Percentiles rank a stretch among this genome's conserved stretches.
Evolutionary conservation across 2,888 invertebrate genomes (phyloP).

Genomic region (Mylabris sibirica): DNA sequence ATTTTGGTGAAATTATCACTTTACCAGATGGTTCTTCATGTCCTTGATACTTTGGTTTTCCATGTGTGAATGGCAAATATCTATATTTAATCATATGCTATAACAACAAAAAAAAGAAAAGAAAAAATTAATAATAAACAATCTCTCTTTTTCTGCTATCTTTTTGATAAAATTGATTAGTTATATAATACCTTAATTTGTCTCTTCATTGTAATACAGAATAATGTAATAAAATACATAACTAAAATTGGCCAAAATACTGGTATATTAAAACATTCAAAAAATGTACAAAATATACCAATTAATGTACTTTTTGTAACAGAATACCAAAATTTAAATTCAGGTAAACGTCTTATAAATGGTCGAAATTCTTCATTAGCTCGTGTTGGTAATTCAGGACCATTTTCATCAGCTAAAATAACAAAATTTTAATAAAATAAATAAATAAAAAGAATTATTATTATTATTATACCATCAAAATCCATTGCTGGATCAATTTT

Average conservation of each 20-base stretch:
- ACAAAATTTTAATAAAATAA: constrained; percentile 22
- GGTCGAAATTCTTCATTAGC: constrained; percentile 98
- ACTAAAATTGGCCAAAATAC: constrained; percentile 99
- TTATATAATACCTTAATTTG: constrained; percentile 98
- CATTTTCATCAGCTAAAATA: constrained; percentile 74
- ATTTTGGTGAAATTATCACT: constrained; percentile 49
- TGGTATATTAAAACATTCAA: constrained; percentile 98
- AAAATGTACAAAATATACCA: constrained; percentile 91
- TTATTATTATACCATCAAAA: constrained; percentile 83
- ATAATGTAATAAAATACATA: constrained; percentile 98
- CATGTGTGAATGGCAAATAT: constrained; percentile 98
- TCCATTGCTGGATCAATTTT: constrained; percentile 98
- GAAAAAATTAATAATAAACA: constrained; percentile 16
- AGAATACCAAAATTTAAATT: constrained; percentile 99
- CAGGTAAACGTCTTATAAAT: constrained; percentile 94
- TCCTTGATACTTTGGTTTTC: constrained; percentile 93
- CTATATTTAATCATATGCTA: constrained; percentile 99
- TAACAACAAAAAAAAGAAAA: constrained; percentile 64
- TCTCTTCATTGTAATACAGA: constrained; percentile 99
- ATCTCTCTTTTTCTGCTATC: background rate
- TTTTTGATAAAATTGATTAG: too few species aligned
- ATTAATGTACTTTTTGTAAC: constrained; percentile 93
- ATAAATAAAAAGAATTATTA: constrained; percentile 11
- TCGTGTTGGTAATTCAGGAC: constrained; percentile 93
- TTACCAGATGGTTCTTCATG: constrained; percentile 60